Evolutionary conservation across 2,888 invertebrate genomes (phyloP).

Genomic region (Epistrophe eligans): DNA sequence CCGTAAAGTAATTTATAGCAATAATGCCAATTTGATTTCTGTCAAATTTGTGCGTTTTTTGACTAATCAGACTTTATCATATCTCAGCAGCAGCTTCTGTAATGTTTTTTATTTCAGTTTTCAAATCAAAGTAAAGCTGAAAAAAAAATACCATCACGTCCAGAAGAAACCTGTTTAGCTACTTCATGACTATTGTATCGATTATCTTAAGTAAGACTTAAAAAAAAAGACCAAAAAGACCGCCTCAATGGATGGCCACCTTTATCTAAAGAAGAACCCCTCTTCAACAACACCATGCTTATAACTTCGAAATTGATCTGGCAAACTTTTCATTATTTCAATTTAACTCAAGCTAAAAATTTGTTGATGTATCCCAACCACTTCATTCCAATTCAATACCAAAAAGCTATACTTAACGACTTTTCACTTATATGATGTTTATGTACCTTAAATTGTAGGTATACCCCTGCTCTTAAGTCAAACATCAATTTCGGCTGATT

Average conservation of each 20-base stretch:
- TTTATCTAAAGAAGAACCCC: constrained; percentile 16
- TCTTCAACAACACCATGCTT: constrained; percentile 43
- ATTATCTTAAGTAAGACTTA: too few species aligned
- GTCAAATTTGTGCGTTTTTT: too few species aligned
- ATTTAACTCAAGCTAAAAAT: constrained; percentile 70
- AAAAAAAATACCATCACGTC: too few species aligned
- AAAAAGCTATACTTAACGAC: constrained; percentile 69
- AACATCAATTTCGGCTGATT: constrained; percentile 43
- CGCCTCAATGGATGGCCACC: not conserved
- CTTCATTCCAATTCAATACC: constrained; percentile 72
- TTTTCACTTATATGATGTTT: constrained; percentile 12
- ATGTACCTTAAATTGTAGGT: not conserved
- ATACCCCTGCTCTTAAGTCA: not conserved
- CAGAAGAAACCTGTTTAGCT: too few species aligned
- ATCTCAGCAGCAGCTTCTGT: too few species aligned
- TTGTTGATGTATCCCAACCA: constrained; percentile 68
- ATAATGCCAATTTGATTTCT: too few species aligned
- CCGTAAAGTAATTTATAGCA: too few species aligned
- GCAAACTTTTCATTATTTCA: constrained; percentile 67
- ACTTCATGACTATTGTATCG: too few species aligned
- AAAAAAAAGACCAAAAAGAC: not conserved
- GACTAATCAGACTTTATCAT: too few species aligned
- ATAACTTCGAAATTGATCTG: constrained; percentile 53
- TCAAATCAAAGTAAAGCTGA: too few species aligned
- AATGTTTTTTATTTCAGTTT: too few species aligned